These are phyloP conservation scores for Cheiracanthium punctorium DNA, from an alignment of 2,888 invertebrate species.

Conservation along the genomic window DNA sequence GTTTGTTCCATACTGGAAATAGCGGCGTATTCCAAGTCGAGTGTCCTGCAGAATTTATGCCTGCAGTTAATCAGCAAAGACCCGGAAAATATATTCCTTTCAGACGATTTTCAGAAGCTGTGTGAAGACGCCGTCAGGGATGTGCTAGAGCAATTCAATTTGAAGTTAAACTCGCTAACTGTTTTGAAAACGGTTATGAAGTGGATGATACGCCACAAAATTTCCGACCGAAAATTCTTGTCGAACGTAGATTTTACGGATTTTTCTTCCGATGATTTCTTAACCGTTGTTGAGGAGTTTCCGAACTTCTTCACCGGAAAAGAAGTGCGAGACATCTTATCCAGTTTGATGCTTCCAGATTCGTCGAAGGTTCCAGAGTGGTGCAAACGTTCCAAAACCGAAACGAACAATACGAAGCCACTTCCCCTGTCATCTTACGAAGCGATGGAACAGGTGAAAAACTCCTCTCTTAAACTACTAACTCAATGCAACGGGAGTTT, in stretches of 20 bases:
- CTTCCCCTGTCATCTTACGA: neutral
- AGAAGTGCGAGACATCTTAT: constrained; percentile 8
- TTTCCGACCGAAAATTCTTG: neutral
- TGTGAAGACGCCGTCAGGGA: neutral
- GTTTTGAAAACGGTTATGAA: neutral
- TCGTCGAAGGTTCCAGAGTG: constrained; percentile 1
- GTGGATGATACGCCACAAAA: constrained; percentile 5
- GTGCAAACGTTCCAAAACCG: neutral
- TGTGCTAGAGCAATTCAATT: neutral
- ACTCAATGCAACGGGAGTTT: constrained; percentile 2
- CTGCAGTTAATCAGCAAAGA: neutral
- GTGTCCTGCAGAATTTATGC: neutral
- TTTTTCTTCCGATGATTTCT: constrained; percentile 4
- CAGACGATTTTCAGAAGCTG: neutral
- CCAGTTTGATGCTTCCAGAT: constrained; percentile 5
- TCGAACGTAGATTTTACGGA: neutral
- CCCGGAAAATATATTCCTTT: neutral
- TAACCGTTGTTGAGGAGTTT: constrained; percentile 18
- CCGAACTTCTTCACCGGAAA: constrained; percentile 26
- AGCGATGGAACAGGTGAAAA: neutral
- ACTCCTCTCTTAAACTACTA: neutral
- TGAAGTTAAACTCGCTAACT: neutral
- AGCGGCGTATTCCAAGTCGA: neutral
- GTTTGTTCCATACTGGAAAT: constrained; percentile 12
- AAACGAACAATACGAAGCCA: no score